Percentiles rank a stretch among this genome's conserved stretches.
phyloP scores from a whole-genome alignment of 2,113 vertebrate species.

The mouse (Mus musculus) region GRCm39 chr4:81998501-81999000 shows the following conservation, averaged over 20 bases:
- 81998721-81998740: background rate
- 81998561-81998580: conserved; percentile 64
- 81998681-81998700: background rate
- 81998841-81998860: conserved; percentile 33
- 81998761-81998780: conserved; percentile 49
- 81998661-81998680: conserved; percentile 51
- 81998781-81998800: background rate
- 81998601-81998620: conserved; percentile 49
- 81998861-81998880: background rate
- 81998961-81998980: conserved; percentile 9
- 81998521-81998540: conserved; percentile 72
- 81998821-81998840: conserved; percentile 1
- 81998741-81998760: conserved; percentile 11
- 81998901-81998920: conserved; percentile 17
- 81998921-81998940: background rate
- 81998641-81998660: conserved; percentile 62
- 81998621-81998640: conserved; percentile 64
- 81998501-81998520: conserved; percentile 35
- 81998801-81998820: background rate
- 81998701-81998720: background rate
- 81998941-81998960: conserved; percentile 27
- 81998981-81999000: background rate
- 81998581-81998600: conserved; percentile 61
- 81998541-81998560: conserved; percentile 64
- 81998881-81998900: background rate